phyloP scores from a whole-genome alignment of 2,797 vertebrate species.

The Zalophus californianus region DNA sequence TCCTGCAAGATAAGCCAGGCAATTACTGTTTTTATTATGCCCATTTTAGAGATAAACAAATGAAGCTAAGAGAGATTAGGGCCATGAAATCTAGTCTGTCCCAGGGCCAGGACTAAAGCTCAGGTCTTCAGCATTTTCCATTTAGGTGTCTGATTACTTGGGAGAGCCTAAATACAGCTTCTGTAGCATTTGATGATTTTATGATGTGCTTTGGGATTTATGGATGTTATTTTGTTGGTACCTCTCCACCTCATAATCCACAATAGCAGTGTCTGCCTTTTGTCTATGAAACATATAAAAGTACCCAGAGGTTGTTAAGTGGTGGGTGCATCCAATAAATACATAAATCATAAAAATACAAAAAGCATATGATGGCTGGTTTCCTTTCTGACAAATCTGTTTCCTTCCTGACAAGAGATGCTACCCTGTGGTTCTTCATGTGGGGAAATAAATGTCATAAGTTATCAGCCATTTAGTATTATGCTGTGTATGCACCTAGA shows the following conservation, averaged over 20 bases:
- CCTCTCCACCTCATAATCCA: slow-evolving; percentile 75
- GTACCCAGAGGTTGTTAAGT: slow-evolving; percentile 79
- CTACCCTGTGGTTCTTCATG: slow-evolving; percentile 82
- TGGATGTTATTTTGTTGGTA: slow-evolving; percentile 73
- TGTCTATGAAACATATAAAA: slow-evolving; percentile 80
- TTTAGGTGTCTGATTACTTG: slow-evolving; percentile 56
- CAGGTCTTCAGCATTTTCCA: slow-evolving; percentile 30
- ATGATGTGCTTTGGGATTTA: slow-evolving; percentile 78
- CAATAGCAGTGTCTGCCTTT: slow-evolving; percentile 78
- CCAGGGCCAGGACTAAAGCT: not conserved
- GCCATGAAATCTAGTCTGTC: slow-evolving; percentile 1
- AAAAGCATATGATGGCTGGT: slow-evolving; percentile 68
- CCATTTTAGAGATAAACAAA: slow-evolving; percentile 56
- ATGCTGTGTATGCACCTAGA: slow-evolving; percentile 69
- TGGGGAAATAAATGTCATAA: slow-evolving; percentile 83
- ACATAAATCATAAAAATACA: slow-evolving; percentile 83
- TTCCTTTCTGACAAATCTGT: slow-evolving; percentile 82
- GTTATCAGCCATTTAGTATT: slow-evolving; percentile 81
- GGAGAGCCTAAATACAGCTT: slow-evolving; percentile 53
- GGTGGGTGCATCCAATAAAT: slow-evolving; percentile 76
- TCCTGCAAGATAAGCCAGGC: not conserved
- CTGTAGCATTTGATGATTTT: slow-evolving; percentile 77
- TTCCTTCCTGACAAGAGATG: slow-evolving; percentile 82
- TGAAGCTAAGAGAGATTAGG: not conserved
- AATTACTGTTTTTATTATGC: not conserved